These are phyloP conservation scores for Halocaridina rubra DNA, from an alignment of 2,888 invertebrate species.

Conservation along the genomic window DNA sequence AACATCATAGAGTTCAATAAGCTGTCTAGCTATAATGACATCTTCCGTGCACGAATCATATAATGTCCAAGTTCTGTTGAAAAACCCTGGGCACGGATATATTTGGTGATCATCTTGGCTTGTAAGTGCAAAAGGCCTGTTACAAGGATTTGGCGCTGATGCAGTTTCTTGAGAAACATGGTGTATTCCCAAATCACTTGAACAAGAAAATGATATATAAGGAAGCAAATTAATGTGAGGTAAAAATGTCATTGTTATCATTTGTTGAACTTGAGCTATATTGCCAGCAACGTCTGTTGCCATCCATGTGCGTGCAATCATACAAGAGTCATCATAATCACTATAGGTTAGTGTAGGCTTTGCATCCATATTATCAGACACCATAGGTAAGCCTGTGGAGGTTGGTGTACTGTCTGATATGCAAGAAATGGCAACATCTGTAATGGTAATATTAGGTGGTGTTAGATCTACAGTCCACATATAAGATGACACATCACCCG, in stretches of 20 bases:
- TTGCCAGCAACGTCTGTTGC: background rate
- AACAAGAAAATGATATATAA: background rate
- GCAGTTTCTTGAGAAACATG: background rate
- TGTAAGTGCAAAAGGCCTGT: background rate
- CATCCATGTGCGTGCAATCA: background rate
- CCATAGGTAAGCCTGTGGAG: too few species aligned
- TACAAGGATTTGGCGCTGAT: background rate
- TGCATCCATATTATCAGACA: background rate
- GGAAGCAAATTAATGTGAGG: background rate
- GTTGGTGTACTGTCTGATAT: background rate
- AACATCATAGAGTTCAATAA: background rate
- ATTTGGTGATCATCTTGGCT: background rate
- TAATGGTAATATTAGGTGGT: background rate
- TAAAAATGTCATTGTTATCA: background rate
- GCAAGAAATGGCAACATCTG: background rate
- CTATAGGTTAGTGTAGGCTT: background rate
- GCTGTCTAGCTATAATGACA: background rate
- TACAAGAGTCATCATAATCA: background rate
- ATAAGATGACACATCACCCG: background rate
- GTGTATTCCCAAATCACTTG: background rate
- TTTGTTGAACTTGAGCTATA: background rate
- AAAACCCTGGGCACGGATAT: background rate
- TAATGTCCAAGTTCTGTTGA: background rate
- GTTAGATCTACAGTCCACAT: background rate
- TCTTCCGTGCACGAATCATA: background rate